Conservation (phyloP, 2,113 vertebrate genomes). For the Ameiurus melas region DNA sequence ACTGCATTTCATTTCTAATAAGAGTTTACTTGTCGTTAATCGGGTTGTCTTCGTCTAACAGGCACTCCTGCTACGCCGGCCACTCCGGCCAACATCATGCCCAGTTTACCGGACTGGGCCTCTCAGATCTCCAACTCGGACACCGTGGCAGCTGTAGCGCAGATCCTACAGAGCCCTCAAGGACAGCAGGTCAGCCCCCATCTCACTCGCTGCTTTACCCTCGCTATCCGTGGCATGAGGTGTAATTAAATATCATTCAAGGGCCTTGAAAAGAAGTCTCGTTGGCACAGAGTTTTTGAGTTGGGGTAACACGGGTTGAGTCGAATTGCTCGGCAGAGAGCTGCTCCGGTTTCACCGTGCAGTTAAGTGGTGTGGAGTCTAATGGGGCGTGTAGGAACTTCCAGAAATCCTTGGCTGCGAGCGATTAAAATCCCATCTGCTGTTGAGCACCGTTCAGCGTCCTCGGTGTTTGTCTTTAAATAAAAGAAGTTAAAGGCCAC, state of each 20-base stretch:
- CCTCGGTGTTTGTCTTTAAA: background rate
- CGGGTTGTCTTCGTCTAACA: constrained; percentile 50
- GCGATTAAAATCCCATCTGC: constrained; percentile 25
- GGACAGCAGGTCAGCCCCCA: constrained; percentile 87
- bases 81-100: constrained; percentile 92
- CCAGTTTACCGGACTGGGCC: constrained; percentile 94
- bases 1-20: background rate
- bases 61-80: constrained; percentile 95
- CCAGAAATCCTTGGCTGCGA: background rate
- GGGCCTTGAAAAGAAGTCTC: background rate
- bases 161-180: constrained; percentile 97
- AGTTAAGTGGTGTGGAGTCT: background rate
- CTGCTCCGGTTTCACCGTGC: background rate
- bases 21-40: background rate
- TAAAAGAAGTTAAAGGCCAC: background rate
- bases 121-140: constrained; percentile 97
- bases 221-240: background rate
- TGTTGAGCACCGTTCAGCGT: background rate
- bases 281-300: background rate
- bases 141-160: constrained; percentile 93
- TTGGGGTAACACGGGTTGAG: background rate
- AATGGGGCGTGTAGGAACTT: background rate
- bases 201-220: background rate
- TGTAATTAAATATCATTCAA: background rate
- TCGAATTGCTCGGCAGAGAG: background rate